Percentiles rank a stretch among this genome's conserved stretches.
phyloP scores from a whole-genome alignment of 1,140 invertebrate genomes.

The Drosophila varians region DNA sequence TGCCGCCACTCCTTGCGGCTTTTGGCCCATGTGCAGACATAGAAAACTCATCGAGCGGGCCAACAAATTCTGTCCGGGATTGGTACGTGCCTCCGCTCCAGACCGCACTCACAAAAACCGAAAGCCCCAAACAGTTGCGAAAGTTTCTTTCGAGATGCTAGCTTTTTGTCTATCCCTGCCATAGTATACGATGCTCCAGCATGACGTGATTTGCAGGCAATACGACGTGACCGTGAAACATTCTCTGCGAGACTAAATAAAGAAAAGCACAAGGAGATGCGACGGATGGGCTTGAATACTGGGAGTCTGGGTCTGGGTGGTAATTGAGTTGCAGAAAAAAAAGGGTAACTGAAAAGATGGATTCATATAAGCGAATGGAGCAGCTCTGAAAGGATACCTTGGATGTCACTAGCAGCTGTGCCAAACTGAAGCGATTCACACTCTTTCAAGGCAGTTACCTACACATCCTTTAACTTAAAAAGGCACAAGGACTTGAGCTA shows the following conservation, averaged over 20 bases:
- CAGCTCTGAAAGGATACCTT: not conserved
- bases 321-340: slow-evolving; percentile 16
- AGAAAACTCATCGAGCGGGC: slow-evolving; percentile 63
- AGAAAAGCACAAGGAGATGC: not conserved
- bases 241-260: slow-evolving; percentile 35
- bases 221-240: slow-evolving; percentile 73
- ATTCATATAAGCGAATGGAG: not conserved
- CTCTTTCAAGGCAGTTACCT: not conserved
- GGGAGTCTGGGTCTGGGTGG: slow-evolving; percentile 16
- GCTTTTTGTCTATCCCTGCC: not conserved
- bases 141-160: slow-evolving; percentile 43
- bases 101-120: slow-evolving; percentile 13
- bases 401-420: not conserved
- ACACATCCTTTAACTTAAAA: not conserved
- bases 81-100: slow-evolving; percentile 53
- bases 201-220: slow-evolving; percentile 71
- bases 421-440: not conserved
- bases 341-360: not conserved
- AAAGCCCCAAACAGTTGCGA: slow-evolving; percentile 45
- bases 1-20: slow-evolving; percentile 32
- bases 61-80: slow-evolving; percentile 62
- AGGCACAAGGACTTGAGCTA: too few relatives aligned
- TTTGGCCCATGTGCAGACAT: slow-evolving; percentile 56
- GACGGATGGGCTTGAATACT: slow-evolving; percentile 6
- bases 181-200: slow-evolving; percentile 9